Base-by-base conservation (phyloP, 2,797 vertebrate genomes). In the Hippocampus kuda region DNA sequence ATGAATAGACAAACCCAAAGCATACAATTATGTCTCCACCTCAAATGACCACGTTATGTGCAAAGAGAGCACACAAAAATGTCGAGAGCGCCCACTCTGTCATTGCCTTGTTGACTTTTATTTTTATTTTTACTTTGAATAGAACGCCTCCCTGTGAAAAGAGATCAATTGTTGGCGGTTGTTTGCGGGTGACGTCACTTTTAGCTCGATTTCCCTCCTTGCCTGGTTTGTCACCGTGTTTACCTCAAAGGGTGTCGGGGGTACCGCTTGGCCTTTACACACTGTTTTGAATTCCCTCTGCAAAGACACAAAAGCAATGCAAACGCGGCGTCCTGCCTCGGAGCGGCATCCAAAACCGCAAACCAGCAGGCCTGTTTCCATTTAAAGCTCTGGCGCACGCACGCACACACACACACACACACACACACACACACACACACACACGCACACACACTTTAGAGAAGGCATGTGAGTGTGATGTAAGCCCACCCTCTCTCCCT, bases 281-380 rank as follows among this genome's bases (percentile, higher is more conserved):
- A 61, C 72, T 59, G 26, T 66, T 49, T 69, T 66, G 65, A 65
- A 44, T 48, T 69, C 68, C 66, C 20, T 38, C 51, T 42, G 12
- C 64, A 26, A 72, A 68, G 34, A 73, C 67, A 72, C 70, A 71
- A 74, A 77, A 77, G 67, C 62, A 69, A 75, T 75, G 74, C 49
- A 66, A 67, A 81, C 80, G 77, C 66, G 61, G 76, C 57, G 73
- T 78, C 76, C 68, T 77, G 73, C 82, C 84, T 73, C 75, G 72
- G 74, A 73, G 79, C 78, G 75, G 79, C 81, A 86, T 85, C 80
- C 67, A 75, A 85, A 85, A 78, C 81, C 88, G 10, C 87, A 84
- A 78, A 87, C 81, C 79, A 81, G 44, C 63, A 49, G 63, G 79
- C 81, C 84, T 89, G 88, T 84, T 90, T 91, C 86, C 85, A 88